A percentile compares a stretch with the other conserved stretches of the same genome.
phyloP scores from a whole-genome alignment of 2,113 vertebrate genomes.

The Clarias macrocephalus region DNA sequence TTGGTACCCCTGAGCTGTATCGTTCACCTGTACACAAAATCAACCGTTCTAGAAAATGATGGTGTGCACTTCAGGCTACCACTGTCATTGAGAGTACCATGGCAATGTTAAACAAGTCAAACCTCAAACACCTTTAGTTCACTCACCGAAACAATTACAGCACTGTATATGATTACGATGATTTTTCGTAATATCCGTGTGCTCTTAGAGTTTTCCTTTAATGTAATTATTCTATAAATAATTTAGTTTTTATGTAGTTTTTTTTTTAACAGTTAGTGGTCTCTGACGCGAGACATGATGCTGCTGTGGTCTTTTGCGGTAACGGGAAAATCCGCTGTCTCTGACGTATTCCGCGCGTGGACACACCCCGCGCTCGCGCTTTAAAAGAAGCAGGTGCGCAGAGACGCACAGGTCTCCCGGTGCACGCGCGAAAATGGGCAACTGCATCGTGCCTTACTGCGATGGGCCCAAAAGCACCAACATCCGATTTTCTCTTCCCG shows the following conservation, averaged over 20 bases:
- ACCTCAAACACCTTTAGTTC: too few species aligned
- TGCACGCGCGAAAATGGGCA: slow-evolving; percentile 60
- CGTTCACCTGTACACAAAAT: too few species aligned
- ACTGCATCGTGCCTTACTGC: slow-evolving; percentile 60
- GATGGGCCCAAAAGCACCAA: slow-evolving; percentile 76
- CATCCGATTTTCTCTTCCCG: slow-evolving; percentile 82
- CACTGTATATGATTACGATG: too few species aligned
- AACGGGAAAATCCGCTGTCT: background rate
- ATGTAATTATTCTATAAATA: too few species aligned
- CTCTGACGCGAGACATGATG: background rate
- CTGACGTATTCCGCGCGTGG: background rate
- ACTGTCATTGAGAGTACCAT: too few species aligned
- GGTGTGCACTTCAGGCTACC: too few species aligned
- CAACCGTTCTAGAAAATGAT: too few species aligned
- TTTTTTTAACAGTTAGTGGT: background rate
- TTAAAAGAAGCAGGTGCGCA: slow-evolving; percentile 37
- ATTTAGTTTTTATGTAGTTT: too few species aligned
- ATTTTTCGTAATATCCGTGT: too few species aligned
- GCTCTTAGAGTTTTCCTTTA: background rate
- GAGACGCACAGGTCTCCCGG: background rate
- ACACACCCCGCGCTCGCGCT: slow-evolving; percentile 28
- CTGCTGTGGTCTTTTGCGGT: background rate
- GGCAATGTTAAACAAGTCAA: too few species aligned
- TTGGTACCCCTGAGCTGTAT: too few species aligned
- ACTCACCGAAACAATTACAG: too few species aligned